phyloP scores from a whole-genome alignment of 2,888 invertebrate genomes.

The Rhorus exstirpatorius region DNA sequence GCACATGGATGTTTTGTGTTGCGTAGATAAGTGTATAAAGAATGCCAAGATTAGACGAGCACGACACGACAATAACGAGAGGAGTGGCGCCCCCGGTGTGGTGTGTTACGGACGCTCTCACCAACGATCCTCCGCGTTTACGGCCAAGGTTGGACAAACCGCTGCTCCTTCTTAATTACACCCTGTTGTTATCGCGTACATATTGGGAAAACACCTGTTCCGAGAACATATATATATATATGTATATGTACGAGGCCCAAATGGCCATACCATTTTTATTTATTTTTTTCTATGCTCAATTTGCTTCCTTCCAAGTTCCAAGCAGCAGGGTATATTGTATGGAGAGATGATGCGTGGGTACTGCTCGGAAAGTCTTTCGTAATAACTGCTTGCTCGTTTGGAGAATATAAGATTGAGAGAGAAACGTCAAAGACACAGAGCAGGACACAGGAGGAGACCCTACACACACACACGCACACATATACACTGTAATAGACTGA shows the following conservation, averaged over 20 bases:
- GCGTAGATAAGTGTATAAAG: too few species aligned
- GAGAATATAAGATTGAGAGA: too few species aligned
- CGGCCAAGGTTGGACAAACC: constrained; percentile 16
- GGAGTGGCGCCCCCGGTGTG: too few species aligned
- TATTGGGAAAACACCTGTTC: constrained; percentile 33
- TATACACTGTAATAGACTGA: constrained; percentile 13
- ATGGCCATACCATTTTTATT: too few species aligned
- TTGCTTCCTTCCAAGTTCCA: too few species aligned
- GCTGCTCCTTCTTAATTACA: constrained; percentile 5
- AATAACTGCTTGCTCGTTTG: constrained; percentile 46
- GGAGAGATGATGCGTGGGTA: background rate
- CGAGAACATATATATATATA: too few species aligned
- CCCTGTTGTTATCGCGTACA: constrained; percentile 15
- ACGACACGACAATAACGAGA: too few species aligned
- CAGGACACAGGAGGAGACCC: constrained; percentile 34
- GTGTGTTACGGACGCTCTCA: constrained; percentile 43
- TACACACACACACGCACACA: constrained; percentile 4
- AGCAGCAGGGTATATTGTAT: background rate
- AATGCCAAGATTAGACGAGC: too few species aligned
- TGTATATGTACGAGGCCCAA: too few species aligned
- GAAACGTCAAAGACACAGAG: too few species aligned
- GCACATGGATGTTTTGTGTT: background rate
- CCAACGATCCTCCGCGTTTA: constrained; percentile 29
- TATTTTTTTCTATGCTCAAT: too few species aligned
- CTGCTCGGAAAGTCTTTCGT: constrained; percentile 43